Evolutionary conservation across 2,113 vertebrate species (phyloP).

Genomic region (Dasypus novemcinctus): DNA sequence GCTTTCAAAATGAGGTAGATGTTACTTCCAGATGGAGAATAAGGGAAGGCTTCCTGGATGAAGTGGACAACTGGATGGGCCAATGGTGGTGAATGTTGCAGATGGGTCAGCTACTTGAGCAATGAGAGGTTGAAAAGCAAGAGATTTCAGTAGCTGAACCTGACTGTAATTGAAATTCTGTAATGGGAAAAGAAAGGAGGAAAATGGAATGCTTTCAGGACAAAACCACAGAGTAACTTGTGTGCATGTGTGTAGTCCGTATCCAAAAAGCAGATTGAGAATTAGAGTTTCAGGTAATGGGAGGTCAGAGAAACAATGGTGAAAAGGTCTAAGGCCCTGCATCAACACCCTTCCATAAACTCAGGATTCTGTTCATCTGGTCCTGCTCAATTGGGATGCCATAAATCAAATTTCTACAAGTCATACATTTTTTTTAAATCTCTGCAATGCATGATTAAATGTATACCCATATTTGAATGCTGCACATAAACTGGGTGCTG

Average conservation of each 20-base stretch:
- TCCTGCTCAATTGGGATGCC: neutral
- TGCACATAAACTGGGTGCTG: neutral
- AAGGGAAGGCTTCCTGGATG: neutral
- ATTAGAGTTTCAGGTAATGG: neutral
- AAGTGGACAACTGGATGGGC: neutral
- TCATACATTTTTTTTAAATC: neutral
- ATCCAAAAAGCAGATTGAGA: neutral
- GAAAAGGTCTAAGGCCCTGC: neutral
- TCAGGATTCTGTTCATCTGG: neutral
- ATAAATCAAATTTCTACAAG: neutral
- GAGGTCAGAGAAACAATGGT: neutral
- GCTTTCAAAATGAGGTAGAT: neutral
- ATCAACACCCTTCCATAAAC: neutral
- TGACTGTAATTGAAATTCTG: neutral
- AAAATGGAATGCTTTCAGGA: neutral
- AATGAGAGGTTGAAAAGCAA: neutral
- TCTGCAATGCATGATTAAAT: neutral
- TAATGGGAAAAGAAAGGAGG: neutral
- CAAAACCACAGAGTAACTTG: neutral
- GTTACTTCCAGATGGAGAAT: neutral
- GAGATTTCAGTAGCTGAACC: neutral
- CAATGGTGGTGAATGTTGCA: neutral
- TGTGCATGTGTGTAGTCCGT: neutral
- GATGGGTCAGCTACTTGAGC: neutral
- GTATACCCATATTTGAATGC: neutral